These are phyloP conservation scores for Coremacera marginata DNA, from an alignment of 2,888 invertebrate genomes.

Conservation along the genomic window DNA sequence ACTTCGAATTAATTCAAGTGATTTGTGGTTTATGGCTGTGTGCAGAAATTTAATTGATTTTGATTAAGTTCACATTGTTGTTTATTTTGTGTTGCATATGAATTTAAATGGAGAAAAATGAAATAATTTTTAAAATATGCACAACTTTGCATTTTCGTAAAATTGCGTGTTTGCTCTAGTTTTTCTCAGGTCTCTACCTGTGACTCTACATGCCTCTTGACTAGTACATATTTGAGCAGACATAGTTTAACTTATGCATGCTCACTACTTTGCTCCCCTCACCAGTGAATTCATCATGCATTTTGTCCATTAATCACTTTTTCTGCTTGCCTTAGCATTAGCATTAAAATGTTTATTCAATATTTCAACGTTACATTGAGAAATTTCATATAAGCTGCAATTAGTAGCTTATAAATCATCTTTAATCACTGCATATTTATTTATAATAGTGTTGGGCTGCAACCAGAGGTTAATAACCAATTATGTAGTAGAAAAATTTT, in stretches of 20 bases:
- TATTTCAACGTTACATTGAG: neutral
- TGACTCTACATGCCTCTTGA: neutral
- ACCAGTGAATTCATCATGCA: constrained; percentile 12
- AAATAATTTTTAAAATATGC: neutral
- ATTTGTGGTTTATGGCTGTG: constrained; percentile 33
- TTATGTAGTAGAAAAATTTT: neutral
- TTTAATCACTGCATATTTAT: constrained; percentile 11
- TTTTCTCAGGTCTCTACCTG: neutral
- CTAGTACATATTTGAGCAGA: neutral
- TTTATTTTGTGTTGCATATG: neutral
- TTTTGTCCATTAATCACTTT: constrained; percentile 20
- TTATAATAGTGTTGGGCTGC: neutral
- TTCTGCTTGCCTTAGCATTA: neutral
- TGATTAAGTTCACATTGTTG: constrained; percentile 40
- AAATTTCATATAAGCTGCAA: neutral
- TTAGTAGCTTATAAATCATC: constrained; percentile 23
- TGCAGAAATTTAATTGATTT: constrained; percentile 46
- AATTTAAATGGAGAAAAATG: too few relatives aligned
- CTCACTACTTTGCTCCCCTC: neutral
- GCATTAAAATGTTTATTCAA: constrained; percentile 29
- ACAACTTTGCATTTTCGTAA: neutral
- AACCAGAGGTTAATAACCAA: constrained; percentile 24
- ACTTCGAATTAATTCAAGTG: constrained; percentile 8
- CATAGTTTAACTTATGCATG: too few relatives aligned
- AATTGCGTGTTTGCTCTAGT: constrained; percentile 13